These are phyloP conservation scores for Sycophila texana DNA, from an alignment of 2,888 invertebrate genomes.

Conservation along the genomic window DNA sequence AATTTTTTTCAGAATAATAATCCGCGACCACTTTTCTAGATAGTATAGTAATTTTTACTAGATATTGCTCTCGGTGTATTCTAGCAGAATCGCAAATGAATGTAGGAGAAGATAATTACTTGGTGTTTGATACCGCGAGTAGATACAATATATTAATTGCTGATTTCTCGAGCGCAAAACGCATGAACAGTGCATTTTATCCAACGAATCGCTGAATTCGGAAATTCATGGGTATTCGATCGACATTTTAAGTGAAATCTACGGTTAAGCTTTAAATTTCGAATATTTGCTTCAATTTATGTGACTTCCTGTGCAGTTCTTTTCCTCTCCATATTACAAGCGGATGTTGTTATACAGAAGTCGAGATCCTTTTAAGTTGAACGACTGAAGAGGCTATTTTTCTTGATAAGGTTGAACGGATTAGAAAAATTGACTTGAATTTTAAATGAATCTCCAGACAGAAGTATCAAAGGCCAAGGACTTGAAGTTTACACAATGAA, in stretches of 20 bases:
- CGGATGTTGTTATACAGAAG: slow-evolving; percentile 34
- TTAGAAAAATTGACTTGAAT: not conserved
- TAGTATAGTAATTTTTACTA: too few species aligned
- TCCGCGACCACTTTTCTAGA: too few species aligned
- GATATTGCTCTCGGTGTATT: not conserved
- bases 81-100: slow-evolving; percentile 23
- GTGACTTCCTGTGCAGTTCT: too few species aligned
- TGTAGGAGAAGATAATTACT: not conserved
- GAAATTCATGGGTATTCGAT: too few species aligned
- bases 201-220: not conserved
- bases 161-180: slow-evolving; percentile 1
- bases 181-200: not conserved
- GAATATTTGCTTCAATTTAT: too few species aligned
- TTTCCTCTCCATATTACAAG: slow-evolving; percentile 17
- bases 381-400: slow-evolving; percentile 14
- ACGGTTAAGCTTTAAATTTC: too few species aligned
- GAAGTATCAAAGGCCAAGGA: not conserved
- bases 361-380: slow-evolving; percentile 14
- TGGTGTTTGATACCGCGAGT: too few species aligned
- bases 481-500: slow-evolving; percentile 17
- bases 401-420: slow-evolving; percentile 10
- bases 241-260: too few species aligned
- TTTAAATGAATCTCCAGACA: not conserved
- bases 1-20: too few species aligned
- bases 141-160: slow-evolving; percentile 5